phyloP scores from a whole-genome alignment of 2,888 invertebrate species.

The Clanis bilineata region DNA sequence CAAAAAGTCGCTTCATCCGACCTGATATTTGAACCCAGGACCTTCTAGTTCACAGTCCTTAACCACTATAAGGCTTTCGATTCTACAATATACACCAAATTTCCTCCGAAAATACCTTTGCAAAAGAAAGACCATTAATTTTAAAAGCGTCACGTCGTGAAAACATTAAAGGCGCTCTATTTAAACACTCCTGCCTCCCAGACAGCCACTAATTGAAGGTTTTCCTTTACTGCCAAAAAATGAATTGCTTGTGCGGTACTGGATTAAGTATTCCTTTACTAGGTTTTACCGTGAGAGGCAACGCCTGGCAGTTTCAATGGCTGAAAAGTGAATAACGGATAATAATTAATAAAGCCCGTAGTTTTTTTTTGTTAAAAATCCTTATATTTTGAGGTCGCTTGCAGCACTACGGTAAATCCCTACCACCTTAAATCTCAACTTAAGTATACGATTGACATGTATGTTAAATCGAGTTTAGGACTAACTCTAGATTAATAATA shows the following conservation, averaged over 20 bases:
- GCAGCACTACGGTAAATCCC: too few relatives aligned
- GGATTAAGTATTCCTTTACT: background rate
- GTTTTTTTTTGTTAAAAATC: too few relatives aligned
- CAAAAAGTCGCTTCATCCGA: too few relatives aligned
- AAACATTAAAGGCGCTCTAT: background rate
- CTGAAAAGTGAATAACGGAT: background rate
- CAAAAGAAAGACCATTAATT: constrained; percentile 1
- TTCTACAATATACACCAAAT: background rate
- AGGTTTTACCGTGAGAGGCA: background rate
- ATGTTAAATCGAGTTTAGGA: too few relatives aligned
- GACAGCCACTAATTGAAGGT: constrained; percentile 42
- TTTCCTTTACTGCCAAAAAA: constrained; percentile 28
- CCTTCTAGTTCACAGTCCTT: too few relatives aligned
- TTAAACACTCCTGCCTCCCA: background rate
- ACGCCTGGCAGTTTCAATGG: background rate
- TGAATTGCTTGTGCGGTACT: constrained; percentile 22
- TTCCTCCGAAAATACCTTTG: background rate
- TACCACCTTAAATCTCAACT: too few relatives aligned
- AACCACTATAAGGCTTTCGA: too few relatives aligned
- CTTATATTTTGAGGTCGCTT: too few relatives aligned
- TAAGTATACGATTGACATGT: too few relatives aligned
- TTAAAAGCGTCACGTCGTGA: background rate
- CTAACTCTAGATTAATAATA: too few relatives aligned
- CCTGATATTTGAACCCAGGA: too few relatives aligned
- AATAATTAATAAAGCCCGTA: too few relatives aligned